Evolutionary conservation across 2,888 invertebrate genomes (phyloP), one percentile per base, ranked within the genome.

Genomic region (Calliopum simillimum): DNA sequence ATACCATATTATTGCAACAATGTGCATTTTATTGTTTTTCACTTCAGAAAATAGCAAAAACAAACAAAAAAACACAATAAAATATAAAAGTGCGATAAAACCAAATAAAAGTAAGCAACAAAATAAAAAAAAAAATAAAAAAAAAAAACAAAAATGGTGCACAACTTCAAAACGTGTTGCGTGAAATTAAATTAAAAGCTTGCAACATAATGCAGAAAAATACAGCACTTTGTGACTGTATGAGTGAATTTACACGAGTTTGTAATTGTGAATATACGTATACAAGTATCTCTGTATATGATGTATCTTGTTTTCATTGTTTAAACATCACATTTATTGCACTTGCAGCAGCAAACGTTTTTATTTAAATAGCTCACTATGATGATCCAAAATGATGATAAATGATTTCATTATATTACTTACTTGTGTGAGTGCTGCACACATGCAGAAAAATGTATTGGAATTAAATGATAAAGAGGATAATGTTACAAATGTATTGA

Each of bases 21-120:
- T 21, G 19, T 53, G 53, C 19, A 53, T 53, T 53, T 21, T 21
- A 53, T 53, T 53, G 19, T 53, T 53, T 53, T 53, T 53, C 33
- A 33, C 33, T 33, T 33, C 33, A 53, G 6, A 19, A 53, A 21
- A 6, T 23, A 53, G 21, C 4, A 53, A 14, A 8, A 53, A 4
- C 14, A 51, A 51, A 51, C 11, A 3, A 13, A 21, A 6, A 53
- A 53, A 53, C 16, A 51, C 21, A 51, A 53, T 21, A 16, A 53
- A 5, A 12, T 21, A 19, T 21, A 53, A 21, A 14, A 6, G 13
- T 12, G 4, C 19, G 19, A 13, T 16, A 51, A 51, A 51, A 19
- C 14, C 23, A 21, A 6, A 53, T 21, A 21, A 51, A 51, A 19
- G 21, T 21, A 16, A 49, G 19, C 1, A 5, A 49, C n/a, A n/a